phyloP scores from a whole-genome alignment of 64 coral and sea anemone species.

The Porites lutea region DNA sequence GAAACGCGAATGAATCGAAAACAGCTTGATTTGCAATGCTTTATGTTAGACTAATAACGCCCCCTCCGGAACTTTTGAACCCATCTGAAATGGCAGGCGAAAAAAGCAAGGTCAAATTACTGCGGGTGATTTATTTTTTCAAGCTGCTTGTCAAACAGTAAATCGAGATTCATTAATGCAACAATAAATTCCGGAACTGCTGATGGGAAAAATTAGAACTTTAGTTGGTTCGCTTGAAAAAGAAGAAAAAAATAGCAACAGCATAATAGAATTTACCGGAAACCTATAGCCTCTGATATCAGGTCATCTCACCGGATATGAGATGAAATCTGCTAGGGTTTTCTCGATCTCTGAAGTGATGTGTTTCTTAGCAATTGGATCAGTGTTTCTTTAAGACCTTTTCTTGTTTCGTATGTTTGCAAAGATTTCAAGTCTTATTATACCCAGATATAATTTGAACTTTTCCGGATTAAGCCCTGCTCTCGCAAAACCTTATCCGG shows the following conservation, averaged over 20 bases:
- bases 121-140: slow-evolving; percentile 3
- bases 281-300: not conserved
- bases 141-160: not conserved
- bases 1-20: too few relatives aligned
- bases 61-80: not conserved
- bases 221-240: not conserved
- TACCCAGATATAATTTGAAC: not conserved
- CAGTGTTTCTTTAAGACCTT: too few relatives aligned
- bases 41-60: too few relatives aligned
- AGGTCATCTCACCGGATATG: not conserved
- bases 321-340: not conserved
- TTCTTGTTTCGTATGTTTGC: too few relatives aligned
- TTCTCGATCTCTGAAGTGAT: not conserved
- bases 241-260: not conserved
- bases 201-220: not conserved
- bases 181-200: slow-evolving; percentile 31
- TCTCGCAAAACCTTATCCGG: not conserved
- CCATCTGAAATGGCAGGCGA: not conserved
- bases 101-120: not conserved
- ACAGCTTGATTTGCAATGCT: too few relatives aligned
- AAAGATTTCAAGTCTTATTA: not conserved
- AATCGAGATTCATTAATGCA: not conserved
- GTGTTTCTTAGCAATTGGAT: too few relatives aligned
- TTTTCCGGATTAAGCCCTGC: not conserved
- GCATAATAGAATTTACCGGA: not conserved